Conservation (phyloP, 2,888 invertebrate species). For the Hipparchia semele region DNA sequence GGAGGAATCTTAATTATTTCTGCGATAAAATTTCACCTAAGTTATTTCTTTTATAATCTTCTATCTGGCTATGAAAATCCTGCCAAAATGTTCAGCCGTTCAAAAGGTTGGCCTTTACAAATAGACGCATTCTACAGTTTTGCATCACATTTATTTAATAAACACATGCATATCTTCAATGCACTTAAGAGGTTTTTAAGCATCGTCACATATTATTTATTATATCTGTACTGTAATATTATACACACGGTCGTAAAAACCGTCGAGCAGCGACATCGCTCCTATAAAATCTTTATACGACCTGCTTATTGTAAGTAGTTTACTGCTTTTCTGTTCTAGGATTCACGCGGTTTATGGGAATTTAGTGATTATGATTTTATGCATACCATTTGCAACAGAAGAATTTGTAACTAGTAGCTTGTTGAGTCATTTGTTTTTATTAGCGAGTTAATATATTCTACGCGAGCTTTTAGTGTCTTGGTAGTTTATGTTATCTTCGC, state of each 20-base stretch:
- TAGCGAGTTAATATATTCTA: background rate
- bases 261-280: conserved; percentile 40
- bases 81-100: too few species aligned
- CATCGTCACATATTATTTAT: conserved; percentile 12
- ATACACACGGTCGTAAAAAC: conserved; percentile 54
- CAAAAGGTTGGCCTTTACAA: too few species aligned
- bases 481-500: background rate
- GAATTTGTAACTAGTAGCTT: background rate
- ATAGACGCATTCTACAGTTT: too few species aligned
- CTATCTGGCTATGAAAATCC: too few species aligned
- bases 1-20: too few species aligned
- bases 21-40: too few species aligned
- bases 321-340: conserved; percentile 35
- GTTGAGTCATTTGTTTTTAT: background rate
- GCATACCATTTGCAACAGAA: background rate
- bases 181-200: conserved; percentile 32
- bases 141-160: too few species aligned
- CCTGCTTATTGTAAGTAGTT: conserved; percentile 45
- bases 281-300: conserved; percentile 46
- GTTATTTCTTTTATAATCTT: too few species aligned
- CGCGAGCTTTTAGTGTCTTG: background rate
- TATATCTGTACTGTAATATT: conserved; percentile 28
- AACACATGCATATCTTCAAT: conserved; percentile 21
- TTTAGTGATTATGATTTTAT: conserved; percentile 18
- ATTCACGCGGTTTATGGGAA: conserved; percentile 30